Percentiles rank a stretch among this genome's conserved stretches.
These are phyloP conservation scores for Antheraea yamamai DNA, from an alignment of 2,888 invertebrate genomes.

Conservation along the genomic window DNA sequence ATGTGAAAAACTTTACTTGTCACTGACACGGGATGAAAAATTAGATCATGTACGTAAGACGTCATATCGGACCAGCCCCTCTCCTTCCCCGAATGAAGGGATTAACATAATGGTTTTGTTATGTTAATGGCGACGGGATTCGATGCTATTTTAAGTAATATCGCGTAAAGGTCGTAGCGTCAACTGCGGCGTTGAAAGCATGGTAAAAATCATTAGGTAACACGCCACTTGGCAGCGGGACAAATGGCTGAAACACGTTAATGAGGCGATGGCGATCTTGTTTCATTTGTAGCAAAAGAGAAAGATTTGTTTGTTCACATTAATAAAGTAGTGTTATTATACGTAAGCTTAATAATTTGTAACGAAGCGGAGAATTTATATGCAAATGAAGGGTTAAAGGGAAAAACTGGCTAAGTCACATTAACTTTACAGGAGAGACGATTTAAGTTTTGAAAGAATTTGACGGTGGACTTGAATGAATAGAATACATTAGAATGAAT, in stretches of 20 bases:
- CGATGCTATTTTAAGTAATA: slow-evolving; percentile 21
- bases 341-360: not conserved
- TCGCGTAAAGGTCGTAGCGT: slow-evolving; percentile 31
- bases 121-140: slow-evolving; percentile 26
- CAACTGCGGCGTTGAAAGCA: slow-evolving; percentile 42
- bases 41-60: not conserved
- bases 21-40: not conserved
- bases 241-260: slow-evolving; percentile 23
- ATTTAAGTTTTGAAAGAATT: no score
- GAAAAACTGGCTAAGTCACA: no score
- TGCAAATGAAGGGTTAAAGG: no score
- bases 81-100: slow-evolving; percentile 10
- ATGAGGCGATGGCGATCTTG: slow-evolving; percentile 24
- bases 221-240: slow-evolving; percentile 40
- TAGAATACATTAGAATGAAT: no score
- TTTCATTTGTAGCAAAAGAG: slow-evolving; percentile 3
- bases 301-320: not conserved
- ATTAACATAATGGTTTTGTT: slow-evolving; percentile 29
- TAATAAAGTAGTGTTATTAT: not conserved
- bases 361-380: not conserved
- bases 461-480: no score
- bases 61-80: slow-evolving; percentile 15
- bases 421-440: no score
- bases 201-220: slow-evolving; percentile 44
- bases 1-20: not conserved